phyloP scores from a whole-genome alignment of 2,888 invertebrate genomes.

The Caprella mutica region DNA sequence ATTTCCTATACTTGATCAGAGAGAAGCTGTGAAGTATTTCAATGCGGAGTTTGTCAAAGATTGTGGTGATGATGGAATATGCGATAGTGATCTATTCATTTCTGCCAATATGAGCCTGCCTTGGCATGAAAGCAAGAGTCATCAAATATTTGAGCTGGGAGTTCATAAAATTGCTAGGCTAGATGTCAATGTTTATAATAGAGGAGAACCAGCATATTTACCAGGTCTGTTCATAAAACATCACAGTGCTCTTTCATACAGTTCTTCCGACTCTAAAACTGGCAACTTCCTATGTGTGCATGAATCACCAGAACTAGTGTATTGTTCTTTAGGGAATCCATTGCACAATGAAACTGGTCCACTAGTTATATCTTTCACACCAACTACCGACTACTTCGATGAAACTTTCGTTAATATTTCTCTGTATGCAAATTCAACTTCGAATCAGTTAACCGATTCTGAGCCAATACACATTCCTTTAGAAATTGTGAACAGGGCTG shows the following conservation, averaged over 20 bases:
- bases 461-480: slow-evolving; percentile 48
- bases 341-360: slow-evolving; percentile 54
- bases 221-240: slow-evolving; percentile 69
- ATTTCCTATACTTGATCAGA: slow-evolving; percentile 79
- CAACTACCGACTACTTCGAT: slow-evolving; percentile 59
- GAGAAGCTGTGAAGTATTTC: slow-evolving; percentile 60
- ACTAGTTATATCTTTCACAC: slow-evolving; percentile 67
- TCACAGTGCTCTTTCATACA: slow-evolving; percentile 44
- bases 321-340: slow-evolving; percentile 60
- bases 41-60: slow-evolving; percentile 80
- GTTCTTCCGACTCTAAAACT: neutral
- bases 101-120: slow-evolving; percentile 14
- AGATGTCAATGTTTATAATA: slow-evolving; percentile 61
- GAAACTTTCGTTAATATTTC: slow-evolving; percentile 58
- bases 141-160: slow-evolving; percentile 50
- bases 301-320: neutral
- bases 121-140: slow-evolving; percentile 18
- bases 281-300: slow-evolving; percentile 2
- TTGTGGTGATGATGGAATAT: slow-evolving; percentile 75
- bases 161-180: slow-evolving; percentile 64
- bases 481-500: slow-evolving; percentile 57
- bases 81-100: slow-evolving; percentile 62
- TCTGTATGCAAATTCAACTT: slow-evolving; percentile 77
- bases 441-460: slow-evolving; percentile 49
- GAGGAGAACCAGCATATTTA: slow-evolving; percentile 80